Base-by-base conservation (phyloP, 2,888 invertebrate species). In the Willowsia nigromaculata region DNA sequence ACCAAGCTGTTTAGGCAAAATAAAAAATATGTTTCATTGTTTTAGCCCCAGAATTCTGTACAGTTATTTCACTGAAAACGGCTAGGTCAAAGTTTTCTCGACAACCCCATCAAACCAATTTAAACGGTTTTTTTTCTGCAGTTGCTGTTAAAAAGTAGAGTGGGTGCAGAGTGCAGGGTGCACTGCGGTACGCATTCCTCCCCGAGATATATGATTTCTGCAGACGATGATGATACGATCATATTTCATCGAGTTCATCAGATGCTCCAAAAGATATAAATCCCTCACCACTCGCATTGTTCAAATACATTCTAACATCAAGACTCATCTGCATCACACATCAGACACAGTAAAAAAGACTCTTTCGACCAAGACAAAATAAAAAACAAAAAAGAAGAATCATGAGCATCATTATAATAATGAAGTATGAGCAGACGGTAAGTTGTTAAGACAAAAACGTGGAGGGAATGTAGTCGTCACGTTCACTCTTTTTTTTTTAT, bases 401-500 rank as follows among this genome's bases (percentile, higher is more conserved):
- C 9, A 30, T 11, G 50, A 30, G 50, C 76, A 76, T 76, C 53
- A 50, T 76, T 2, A 71, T 71, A 76, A 76, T 74, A 76, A 76
- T 76, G 43, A 50, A 50, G 76, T 50, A 30, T 15, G 30, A 30
- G 76, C 76, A 76, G 76, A 27, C 50, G 76, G 76, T 50, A 53
- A 5, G 30, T 33, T 22, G 50, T 76, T 76, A 37, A 76, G 43
- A 15, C n/a, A 76, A 25, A 76, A n/a, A 47, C 43, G 47, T 33
- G 71, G 40, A 71, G 43, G 40, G 43, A 74, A 74, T 50, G 30
- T 50, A 50, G 50, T 76, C 27, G 76, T 76, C 76, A 76, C 76
- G 50, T 76, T 50, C 53, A 50, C 33, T 50, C 27, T 50, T 50
- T 6, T 30, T 50, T 47, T 40, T 74, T 74, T 74, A 43, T 40